Evolutionary conservation across 2,888 invertebrate species (phyloP), one percentile per base, ranked within the genome.

Genomic region (Agrochola litura): DNA sequence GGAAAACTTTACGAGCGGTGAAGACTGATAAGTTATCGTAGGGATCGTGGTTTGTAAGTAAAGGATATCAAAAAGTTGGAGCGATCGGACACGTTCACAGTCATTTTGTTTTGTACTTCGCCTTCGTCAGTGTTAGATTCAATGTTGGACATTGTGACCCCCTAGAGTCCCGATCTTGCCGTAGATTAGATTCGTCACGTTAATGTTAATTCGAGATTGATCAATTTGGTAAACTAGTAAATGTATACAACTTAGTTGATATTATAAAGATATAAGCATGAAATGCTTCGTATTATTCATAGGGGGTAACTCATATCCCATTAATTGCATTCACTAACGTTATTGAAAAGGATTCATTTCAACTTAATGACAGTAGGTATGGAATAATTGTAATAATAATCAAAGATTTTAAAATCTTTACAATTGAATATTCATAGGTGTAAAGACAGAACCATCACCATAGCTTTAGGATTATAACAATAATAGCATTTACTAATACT

Each of bases 1-100:
- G 92, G 92, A 93, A 94, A 93, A 92, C 92, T 95, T 94, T 94
- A 93, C 95, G 96, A 95, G 96, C 96, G 93, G 94, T 94, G 95
- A 96, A 96, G 96, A 96, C 96, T 96, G 96, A 96, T 95, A 95
- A 93, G 93, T 94, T 92, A 95, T 93, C 92, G 92, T 95, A 95
- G 93, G 94, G 91, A 90, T 92, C 92, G 93, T 92, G 95, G 94
- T 94, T 93, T 94, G 94, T 95, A 93, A 92, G 94, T 92, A 92
- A 93, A 91, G 92, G 91, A 92, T 92, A 92, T 92, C 92, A 92
- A 92, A 90, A 92, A 93, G 92, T 93, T 92, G 87, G 85, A 92
- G 91, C 93, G 94, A 93, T 94, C 92, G 92, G 92, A 93, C 92
- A 92, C 90, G 89, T 92, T 93, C 87, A 92, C 90, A 91, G 89